Evolutionary conservation across 2,797 vertebrate genomes (phyloP).

Genomic region (Bucorvus abyssinicus): DNA sequence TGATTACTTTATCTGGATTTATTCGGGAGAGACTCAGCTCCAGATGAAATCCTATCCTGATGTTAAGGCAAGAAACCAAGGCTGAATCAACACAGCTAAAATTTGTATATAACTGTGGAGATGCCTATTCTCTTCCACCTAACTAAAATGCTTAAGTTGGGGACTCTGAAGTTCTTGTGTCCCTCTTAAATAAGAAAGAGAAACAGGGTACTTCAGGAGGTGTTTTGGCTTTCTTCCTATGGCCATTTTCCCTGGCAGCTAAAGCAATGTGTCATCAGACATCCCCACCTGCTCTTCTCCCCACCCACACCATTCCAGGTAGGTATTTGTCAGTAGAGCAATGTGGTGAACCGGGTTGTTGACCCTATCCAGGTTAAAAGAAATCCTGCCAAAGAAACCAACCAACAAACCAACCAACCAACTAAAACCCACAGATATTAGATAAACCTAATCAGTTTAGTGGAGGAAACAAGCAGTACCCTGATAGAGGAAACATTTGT

Average conservation of each 20-base stretch:
- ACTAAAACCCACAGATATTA: not conserved
- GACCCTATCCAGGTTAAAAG: not conserved
- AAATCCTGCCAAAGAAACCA: not conserved
- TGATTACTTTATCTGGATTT: not conserved
- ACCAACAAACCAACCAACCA: not conserved
- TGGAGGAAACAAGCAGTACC: not conserved
- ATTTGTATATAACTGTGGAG: not conserved
- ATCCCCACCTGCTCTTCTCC: not conserved
- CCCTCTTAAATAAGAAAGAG: not conserved
- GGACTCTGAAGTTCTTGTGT: not conserved
- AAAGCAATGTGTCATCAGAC: not conserved
- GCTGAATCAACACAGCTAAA: not conserved
- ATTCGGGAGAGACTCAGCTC: not conserved
- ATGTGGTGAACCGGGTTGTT: not conserved
- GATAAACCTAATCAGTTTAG: not conserved
- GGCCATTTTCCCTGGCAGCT: not conserved
- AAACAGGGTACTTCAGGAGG: not conserved
- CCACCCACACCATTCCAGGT: not conserved
- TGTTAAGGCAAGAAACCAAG: not conserved
- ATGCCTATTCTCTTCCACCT: not conserved
- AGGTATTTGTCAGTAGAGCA: not conserved
- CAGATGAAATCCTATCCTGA: not conserved
- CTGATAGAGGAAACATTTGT: not conserved
- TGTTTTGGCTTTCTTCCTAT: not conserved
- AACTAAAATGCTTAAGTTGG: not conserved